These are phyloP conservation scores for Scaptomyza polygonia DNA, from an alignment of 2,888 invertebrate species.

Conservation along the genomic window DNA sequence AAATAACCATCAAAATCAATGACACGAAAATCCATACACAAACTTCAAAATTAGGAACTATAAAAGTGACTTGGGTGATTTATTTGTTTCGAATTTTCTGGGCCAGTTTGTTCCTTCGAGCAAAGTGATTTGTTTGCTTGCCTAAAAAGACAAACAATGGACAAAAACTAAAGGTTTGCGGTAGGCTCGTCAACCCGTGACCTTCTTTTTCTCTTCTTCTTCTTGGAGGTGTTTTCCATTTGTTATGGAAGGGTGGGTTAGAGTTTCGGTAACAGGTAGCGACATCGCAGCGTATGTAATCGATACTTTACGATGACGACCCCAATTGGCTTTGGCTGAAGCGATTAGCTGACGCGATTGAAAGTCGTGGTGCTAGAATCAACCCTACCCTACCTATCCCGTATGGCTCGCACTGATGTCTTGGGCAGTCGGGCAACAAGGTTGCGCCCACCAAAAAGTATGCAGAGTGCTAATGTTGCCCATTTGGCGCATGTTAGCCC, in stretches of 20 bases:
- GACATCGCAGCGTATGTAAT: conserved; percentile 67
- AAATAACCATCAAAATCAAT: conserved; percentile 28
- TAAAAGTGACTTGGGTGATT: conserved; percentile 34
- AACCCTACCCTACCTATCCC: too few species aligned
- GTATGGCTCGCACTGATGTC: not conserved
- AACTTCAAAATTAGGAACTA: conserved; percentile 2
- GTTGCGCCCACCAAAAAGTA: conserved; percentile 54
- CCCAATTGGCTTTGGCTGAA: conserved; percentile 44
- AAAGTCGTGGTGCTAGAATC: not conserved
- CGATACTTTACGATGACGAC: conserved; percentile 62
- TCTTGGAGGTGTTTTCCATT: too few species aligned
- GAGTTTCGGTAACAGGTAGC: conserved; percentile 60
- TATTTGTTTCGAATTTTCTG: conserved; percentile 73
- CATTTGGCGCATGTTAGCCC: conserved; percentile 72
- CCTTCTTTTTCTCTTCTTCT: conserved; percentile 59
- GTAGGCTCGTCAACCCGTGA: conserved; percentile 65
- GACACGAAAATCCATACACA: conserved; percentile 17
- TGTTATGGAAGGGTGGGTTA: not conserved
- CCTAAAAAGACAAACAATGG: conserved; percentile 57
- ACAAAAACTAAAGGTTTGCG: conserved; percentile 61
- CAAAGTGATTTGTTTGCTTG: conserved; percentile 55
- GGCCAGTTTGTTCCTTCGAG: conserved; percentile 44
- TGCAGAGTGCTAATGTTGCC: conserved; percentile 71
- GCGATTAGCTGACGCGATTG: conserved; percentile 48
- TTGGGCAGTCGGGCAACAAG: conserved; percentile 52